Evolutionary conservation across 2,797 vertebrate species (phyloP), one percentile per base, ranked within the genome.

Genomic region (Vultur gryphus): DNA sequence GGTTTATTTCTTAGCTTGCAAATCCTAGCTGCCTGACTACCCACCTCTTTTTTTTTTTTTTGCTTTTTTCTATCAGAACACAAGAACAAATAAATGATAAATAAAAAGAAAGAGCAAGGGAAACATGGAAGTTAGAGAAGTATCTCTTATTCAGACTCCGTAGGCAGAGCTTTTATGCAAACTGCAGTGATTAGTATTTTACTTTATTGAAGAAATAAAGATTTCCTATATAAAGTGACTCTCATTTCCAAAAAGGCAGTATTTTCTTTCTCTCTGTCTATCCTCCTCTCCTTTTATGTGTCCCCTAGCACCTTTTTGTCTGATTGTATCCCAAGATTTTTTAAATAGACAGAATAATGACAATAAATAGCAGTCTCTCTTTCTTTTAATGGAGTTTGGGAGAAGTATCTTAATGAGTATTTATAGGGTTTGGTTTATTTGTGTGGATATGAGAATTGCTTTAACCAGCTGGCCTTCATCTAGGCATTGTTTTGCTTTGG

Each of bases 221-320:
- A 87, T 95, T 96, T 95, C 86, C 79, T 93, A 85, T 93, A 59
- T 80, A 92, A 94, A 95, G 17, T 43, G 51, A 76, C 17, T 78
- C 51, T 61, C 9, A 43, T 87, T 95, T 92, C 70, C 57, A 57
- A 89, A 89, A 79, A 13, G 2, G 2, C 2, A 0, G 20, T 10
- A 33, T 77, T 83, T 90, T 73, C 15, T 71, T n/a, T 54, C 44
- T 48, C 20, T 70, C 15, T 81, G 4, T 71, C 18, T 66, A 15
- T 55, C 64, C 13, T 37, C 6, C 10, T 25, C 18, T 79, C 21
- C 82, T 76, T 76, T 71, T 35, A 52, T 62, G 20, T 57, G 14
- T 35, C 17, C 52, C 13, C 13, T 70, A 73, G 17, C 31, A 87
- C 17, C 8, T 73, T 90, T 93, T 81, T 57, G 7, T 57, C 31